phyloP scores from a whole-genome alignment of 2,797 vertebrate species.

The Peromyscus eremicus region DNA sequence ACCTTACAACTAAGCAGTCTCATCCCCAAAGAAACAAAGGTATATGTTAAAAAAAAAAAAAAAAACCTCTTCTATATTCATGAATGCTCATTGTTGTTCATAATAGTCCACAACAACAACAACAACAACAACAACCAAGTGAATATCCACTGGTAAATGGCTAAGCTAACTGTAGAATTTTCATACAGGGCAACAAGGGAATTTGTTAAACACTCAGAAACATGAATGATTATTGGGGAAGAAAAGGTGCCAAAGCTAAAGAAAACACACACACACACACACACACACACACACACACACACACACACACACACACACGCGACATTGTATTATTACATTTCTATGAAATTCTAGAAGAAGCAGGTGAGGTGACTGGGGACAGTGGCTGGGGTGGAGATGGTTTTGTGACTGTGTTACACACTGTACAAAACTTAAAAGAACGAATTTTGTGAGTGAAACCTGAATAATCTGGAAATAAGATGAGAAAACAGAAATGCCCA shows the following conservation, averaged over 20 bases:
- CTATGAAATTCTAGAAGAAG: neutral
- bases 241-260: neutral
- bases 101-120: neutral
- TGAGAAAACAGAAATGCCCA: neutral
- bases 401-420: neutral
- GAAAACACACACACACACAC: neutral
- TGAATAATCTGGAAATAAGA: neutral
- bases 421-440: neutral
- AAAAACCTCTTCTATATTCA: neutral
- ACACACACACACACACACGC: neutral
- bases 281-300: neutral
- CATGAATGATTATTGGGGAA: neutral
- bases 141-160: neutral
- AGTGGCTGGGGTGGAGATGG: neutral
- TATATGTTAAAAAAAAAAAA: neutral
- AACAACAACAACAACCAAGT: neutral
- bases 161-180: neutral
- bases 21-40: neutral
- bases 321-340: neutral
- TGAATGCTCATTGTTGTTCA: neutral
- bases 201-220: neutral
- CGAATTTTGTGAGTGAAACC: neutral
- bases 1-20: neutral
- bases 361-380: neutral
- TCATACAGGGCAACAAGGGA: neutral